Evolutionary conservation across 2,113 vertebrate genomes (phyloP).

Genomic region (Mixornis gularis): DNA sequence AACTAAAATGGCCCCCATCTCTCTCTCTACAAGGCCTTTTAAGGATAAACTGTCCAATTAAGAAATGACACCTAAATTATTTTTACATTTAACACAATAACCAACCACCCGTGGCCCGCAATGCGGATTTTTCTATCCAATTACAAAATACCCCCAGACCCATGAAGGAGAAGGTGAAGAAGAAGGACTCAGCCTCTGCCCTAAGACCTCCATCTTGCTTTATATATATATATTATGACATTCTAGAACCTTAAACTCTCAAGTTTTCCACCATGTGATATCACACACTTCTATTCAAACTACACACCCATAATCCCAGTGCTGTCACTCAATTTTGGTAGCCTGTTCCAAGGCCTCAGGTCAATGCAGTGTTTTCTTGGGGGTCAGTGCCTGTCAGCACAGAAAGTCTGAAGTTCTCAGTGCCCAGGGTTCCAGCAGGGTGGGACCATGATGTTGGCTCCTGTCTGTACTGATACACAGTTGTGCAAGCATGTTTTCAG

Average conservation of each 20-base stretch:
- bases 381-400: background rate
- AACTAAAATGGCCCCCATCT: background rate
- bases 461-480: background rate
- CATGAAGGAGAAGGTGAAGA: background rate
- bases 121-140: background rate
- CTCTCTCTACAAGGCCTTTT: background rate
- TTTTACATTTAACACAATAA: background rate
- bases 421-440: background rate
- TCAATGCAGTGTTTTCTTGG: background rate
- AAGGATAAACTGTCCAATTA: background rate
- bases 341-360: background rate
- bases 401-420: background rate
- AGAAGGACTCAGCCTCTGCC: background rate
- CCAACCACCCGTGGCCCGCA: background rate
- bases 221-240: background rate
- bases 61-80: background rate
- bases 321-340: background rate
- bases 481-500: accelerated
- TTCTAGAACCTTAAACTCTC: background rate
- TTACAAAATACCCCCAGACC: background rate
- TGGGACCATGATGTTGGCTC: background rate
- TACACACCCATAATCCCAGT: background rate
- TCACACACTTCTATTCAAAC: background rate
- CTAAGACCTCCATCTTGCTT: background rate
- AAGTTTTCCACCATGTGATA: background rate